A percentile compares a stretch with the other conserved stretches of the same genome.
These are phyloP conservation scores for Rosalia funebris DNA, from an alignment of 2,888 invertebrate genomes.

Conservation along the genomic window DNA sequence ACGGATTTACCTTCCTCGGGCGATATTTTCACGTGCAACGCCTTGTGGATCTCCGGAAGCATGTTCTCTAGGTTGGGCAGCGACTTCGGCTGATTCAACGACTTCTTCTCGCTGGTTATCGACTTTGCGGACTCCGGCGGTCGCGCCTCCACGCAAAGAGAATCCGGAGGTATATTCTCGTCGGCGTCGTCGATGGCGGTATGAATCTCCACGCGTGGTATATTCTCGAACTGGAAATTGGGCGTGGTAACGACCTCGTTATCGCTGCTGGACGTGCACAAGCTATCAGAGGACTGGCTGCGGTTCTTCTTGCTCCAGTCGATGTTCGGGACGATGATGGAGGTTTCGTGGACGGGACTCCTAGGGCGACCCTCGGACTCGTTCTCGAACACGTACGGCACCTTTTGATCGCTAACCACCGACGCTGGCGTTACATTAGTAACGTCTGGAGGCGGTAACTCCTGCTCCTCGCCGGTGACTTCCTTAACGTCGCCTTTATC, in stretches of 20 bases:
- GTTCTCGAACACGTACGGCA: conserved; percentile 49
- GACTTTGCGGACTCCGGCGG: conserved; percentile 51
- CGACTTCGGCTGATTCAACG: conserved; percentile 62
- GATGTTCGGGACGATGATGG: conserved; percentile 73
- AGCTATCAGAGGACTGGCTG: conserved; percentile 69
- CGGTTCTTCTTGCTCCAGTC: conserved; percentile 66
- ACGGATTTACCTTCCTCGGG: conserved; percentile 44
- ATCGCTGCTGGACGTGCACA: conserved; percentile 61
- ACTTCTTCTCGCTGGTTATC: conserved; percentile 60
- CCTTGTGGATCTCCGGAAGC: conserved; percentile 53
- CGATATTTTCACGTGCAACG: conserved; percentile 47
- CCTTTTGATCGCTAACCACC: conserved; percentile 19
- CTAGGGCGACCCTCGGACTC: conserved; percentile 66
- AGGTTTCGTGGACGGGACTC: conserved; percentile 74
- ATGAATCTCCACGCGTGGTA: conserved; percentile 51
- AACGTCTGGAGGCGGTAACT: conserved; percentile 38
- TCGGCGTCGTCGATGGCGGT: conserved; percentile 65
- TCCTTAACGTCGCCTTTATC: conserved; percentile 4
- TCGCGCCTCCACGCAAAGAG: conserved; percentile 41
- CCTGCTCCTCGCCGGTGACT: conserved; percentile 11
- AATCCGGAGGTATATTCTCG: conserved; percentile 57
- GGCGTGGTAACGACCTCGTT: conserved; percentile 50
- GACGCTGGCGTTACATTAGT: conserved; percentile 35
- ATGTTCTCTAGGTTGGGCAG: conserved; percentile 56
- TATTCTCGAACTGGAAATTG: conserved; percentile 46